These are phyloP conservation scores for Esox masquinongy DNA, from an alignment of 2,797 vertebrate species.

Conservation along the genomic window DNA sequence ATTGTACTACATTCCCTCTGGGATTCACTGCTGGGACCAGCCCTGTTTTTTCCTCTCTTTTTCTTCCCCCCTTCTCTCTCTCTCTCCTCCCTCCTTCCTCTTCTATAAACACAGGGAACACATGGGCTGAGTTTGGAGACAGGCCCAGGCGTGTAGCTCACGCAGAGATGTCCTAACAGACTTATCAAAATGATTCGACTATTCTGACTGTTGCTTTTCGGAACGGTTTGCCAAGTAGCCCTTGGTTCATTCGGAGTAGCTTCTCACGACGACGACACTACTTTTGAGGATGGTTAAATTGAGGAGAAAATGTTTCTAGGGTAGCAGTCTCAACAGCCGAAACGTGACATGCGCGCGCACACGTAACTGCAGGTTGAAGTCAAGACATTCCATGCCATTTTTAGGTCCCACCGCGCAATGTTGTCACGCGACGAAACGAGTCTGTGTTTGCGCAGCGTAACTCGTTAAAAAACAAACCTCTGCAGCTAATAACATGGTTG, in stretches of 20 bases:
- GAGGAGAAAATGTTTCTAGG: background rate
- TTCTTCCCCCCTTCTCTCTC: constrained; percentile 1
- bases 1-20: constrained; percentile 62
- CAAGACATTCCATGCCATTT: constrained; percentile 9
- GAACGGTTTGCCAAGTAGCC: background rate
- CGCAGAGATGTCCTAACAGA: constrained; percentile 8
- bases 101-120: constrained; percentile 61
- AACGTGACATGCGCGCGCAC: background rate
- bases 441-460: background rate
- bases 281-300: background rate
- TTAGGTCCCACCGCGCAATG: background rate
- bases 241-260: background rate
- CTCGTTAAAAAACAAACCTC: constrained; percentile 7
- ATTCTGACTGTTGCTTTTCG: background rate
- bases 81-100: constrained; percentile 18
- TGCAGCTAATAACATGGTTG: background rate
- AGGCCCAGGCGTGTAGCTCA: constrained; percentile 22
- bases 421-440: background rate
- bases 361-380: background rate
- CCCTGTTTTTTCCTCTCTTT: constrained; percentile 36
- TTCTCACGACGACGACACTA: background rate
- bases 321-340: background rate
- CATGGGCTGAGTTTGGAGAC: constrained; percentile 61
- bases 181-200: background rate
- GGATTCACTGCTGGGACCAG: constrained; percentile 45